phyloP scores from a whole-genome alignment of 2,797 vertebrate species.

The Denticeps clupeoides region DNA sequence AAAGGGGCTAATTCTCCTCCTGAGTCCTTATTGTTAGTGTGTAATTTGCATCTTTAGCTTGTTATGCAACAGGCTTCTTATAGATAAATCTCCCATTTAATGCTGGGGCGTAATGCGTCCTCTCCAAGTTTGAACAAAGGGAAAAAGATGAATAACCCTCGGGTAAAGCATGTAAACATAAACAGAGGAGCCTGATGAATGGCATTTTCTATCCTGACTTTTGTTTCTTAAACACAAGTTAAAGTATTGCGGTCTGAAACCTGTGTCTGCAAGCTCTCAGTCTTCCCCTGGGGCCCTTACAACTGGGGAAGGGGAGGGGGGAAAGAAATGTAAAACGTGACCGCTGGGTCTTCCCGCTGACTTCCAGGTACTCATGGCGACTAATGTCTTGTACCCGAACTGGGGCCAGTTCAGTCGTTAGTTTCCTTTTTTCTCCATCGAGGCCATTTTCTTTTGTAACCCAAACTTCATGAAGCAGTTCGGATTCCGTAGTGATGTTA shows the following conservation, averaged over 20 bases:
- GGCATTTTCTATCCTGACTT: constrained; percentile 49
- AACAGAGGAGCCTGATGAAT: constrained; percentile 60
- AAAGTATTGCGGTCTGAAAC: constrained; percentile 38
- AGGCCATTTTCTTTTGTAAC: neutral
- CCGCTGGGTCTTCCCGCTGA: constrained; percentile 50
- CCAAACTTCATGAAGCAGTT: too few species aligned
- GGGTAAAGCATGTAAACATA: constrained; percentile 54
- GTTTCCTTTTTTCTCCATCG: neutral
- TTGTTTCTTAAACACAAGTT: constrained; percentile 59
- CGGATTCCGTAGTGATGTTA: too few species aligned
- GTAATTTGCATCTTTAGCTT: constrained; percentile 17
- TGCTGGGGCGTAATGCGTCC: constrained; percentile 5
- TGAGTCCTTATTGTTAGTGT: too few species aligned
- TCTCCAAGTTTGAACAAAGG: constrained; percentile 8
- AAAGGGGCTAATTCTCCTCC: too few species aligned
- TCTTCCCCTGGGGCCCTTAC: constrained; percentile 36
- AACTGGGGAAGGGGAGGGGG: neutral
- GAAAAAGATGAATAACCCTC: constrained; percentile 53
- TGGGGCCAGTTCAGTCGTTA: neutral
- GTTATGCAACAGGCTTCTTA: constrained; percentile 42
- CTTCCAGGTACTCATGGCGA: constrained; percentile 57
- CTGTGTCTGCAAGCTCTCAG: constrained; percentile 28
- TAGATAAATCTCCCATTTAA: constrained; percentile 32
- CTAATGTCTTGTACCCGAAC: constrained; percentile 33
- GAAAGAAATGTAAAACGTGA: constrained; percentile 40